Evolutionary conservation across 2,888 invertebrate species (phyloP), one percentile per base, ranked within the genome.

Genomic region (Dolichopus griseipennis): DNA sequence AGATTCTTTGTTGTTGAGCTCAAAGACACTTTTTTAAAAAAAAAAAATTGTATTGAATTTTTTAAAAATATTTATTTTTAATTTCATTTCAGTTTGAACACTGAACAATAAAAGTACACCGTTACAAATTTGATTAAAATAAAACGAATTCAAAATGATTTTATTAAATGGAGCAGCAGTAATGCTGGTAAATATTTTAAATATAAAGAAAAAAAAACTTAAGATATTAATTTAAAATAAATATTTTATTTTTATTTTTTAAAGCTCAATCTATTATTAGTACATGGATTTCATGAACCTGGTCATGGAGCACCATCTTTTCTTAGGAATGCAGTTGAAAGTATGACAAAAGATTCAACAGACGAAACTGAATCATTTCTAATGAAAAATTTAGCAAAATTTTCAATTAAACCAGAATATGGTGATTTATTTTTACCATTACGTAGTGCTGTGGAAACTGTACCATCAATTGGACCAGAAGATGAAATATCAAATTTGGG

Each of bases 371-470:
- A 71, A 72, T 34, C 61, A 69, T 10, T 69, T 75, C 6, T 74
- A 75, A 66, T 76, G 77, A 37, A 33, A 20, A 43, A 62, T 61
- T 67, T 69, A 22, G 61, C 68, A 18, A 69, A 70, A 43, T 75
- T 74, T 63, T 78, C 78, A 7, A 37, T 76, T 18, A 74, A 75
- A 7, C 75, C 78, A 20, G 73, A 75, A 3, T 79, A 78, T 69
- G 81, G 81, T 0, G 78, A 80, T 7, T 70, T 76, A 2, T 80
- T 79, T 69, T 76, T 88, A 66, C 92, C 92, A 0, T 82, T 92
- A 69, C 84, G 93, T 69, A 85, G 87, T 65, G 91, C 93, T 1
- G 91, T 93, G 3, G 92, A 93, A 80, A 89, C 86, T 75, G 81
- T 89, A 69, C 90, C 90, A 10, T 74, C 75, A 18, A 71, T 78